phyloP scores from a whole-genome alignment of 2,797 vertebrate genomes.

The Erpetoichthys calabaricus region DNA sequence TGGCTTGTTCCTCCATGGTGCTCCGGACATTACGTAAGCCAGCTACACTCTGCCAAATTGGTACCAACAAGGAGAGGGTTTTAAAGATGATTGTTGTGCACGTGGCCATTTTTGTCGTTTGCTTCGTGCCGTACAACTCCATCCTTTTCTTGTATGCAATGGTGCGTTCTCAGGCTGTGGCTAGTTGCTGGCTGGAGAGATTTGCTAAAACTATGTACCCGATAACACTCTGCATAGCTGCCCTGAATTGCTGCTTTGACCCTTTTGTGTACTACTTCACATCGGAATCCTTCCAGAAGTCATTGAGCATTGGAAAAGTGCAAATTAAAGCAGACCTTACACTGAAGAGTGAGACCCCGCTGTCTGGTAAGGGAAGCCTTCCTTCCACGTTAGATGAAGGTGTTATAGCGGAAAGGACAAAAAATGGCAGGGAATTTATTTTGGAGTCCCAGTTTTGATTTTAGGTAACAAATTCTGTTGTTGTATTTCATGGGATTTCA shows the following conservation, averaged over 20 bases:
- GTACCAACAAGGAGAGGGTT: constrained; percentile 84
- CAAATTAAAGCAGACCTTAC: constrained; percentile 65
- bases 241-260: constrained; percentile 90
- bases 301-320: constrained; percentile 64
- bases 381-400: constrained; percentile 39
- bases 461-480: no score
- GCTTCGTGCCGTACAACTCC: constrained; percentile 93
- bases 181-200: constrained; percentile 74
- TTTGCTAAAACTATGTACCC: constrained; percentile 87
- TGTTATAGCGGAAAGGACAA: constrained; percentile 30
- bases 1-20: constrained; percentile 84
- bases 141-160: constrained; percentile 91
- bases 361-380: constrained; percentile 46
- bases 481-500: no score
- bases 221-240: constrained; percentile 82
- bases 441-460: constrained; percentile 63
- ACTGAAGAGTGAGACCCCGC: constrained; percentile 59
- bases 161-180: constrained; percentile 79
- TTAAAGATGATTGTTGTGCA: constrained; percentile 91
- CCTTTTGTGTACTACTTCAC: constrained; percentile 95
- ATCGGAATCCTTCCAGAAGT: constrained; percentile 93
- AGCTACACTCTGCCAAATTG: constrained; percentile 70
- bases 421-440: constrained; percentile 67
- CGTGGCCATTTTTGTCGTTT: constrained; percentile 84
- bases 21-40: constrained; percentile 81